Evolutionary conservation across 1,140 invertebrate genomes (phyloP).

Genomic region (Babylonia areolata): DNA sequence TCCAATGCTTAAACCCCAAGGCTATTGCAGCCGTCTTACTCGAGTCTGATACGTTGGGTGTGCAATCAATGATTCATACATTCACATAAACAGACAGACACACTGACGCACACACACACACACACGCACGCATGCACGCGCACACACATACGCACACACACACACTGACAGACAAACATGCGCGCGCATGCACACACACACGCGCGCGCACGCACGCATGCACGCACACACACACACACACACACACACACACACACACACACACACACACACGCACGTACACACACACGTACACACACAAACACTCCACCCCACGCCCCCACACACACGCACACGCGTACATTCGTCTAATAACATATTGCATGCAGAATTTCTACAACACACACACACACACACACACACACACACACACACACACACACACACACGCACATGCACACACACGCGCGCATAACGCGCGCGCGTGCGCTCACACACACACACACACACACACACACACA

Average conservation of each 20-base stretch:
- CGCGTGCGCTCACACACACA: background rate
- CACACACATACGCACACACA: conserved; percentile 19
- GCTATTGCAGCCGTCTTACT: too few species aligned
- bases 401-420: background rate
- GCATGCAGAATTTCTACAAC: too few species aligned
- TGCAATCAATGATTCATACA: conserved; percentile 4
- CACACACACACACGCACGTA: background rate
- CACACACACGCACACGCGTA: conserved; percentile 15
- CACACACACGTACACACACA: conserved; percentile 20
- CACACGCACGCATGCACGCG: conserved; percentile 5
- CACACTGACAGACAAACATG: background rate
- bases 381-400: background rate
- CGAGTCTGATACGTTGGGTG: too few species aligned
- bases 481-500: background rate
- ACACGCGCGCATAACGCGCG: background rate
- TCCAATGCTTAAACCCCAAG: too few species aligned
- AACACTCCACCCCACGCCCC: too few species aligned
- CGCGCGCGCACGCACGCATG: background rate
- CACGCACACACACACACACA: background rate
- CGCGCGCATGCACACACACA: background rate
- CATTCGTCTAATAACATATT: too few species aligned
- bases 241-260: background rate
- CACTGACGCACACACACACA: background rate
- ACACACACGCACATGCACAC: background rate
- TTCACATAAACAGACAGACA: background rate